These are phyloP conservation scores for Sphecodes monilicornis DNA, from an alignment of 2,888 invertebrate species.

Conservation along the genomic window DNA sequence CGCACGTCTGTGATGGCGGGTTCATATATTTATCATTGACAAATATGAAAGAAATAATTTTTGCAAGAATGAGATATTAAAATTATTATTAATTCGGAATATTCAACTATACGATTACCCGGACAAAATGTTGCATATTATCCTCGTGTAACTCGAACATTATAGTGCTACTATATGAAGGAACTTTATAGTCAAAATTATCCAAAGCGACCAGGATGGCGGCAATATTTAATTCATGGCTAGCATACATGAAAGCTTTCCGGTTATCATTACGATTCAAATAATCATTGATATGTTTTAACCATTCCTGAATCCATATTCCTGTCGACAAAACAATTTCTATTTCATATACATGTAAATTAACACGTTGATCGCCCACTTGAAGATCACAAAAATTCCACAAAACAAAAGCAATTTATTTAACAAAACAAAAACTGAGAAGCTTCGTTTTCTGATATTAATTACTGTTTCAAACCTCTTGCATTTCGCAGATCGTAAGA, in stretches of 20 bases:
- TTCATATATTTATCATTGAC: not conserved
- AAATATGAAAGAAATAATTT: not conserved
- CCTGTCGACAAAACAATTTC: constrained; percentile 30
- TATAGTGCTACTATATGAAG: constrained; percentile 35
- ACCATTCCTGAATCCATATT: constrained; percentile 48
- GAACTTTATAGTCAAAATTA: constrained; percentile 45
- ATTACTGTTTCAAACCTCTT: too few species aligned
- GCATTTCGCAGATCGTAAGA: too few species aligned
- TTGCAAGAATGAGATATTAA: not conserved
- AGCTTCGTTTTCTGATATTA: too few species aligned
- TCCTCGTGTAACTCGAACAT: constrained; percentile 56
- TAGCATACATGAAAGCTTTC: constrained; percentile 52
- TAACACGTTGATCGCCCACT: too few species aligned
- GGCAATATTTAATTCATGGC: constrained; percentile 49
- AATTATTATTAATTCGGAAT: not conserved
- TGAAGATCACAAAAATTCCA: too few species aligned
- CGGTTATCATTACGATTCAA: constrained; percentile 15
- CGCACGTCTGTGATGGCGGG: too few species aligned
- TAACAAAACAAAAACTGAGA: too few species aligned
- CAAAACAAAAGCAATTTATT: too few species aligned
- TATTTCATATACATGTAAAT: not conserved
- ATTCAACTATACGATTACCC: constrained; percentile 33
- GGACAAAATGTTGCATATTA: constrained; percentile 28
- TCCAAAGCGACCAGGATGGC: constrained; percentile 36
- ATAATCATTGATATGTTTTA: constrained; percentile 34